A percentile compares a stretch with the other conserved stretches of the same genome.
phyloP scores from a whole-genome alignment of 2,888 invertebrate species.

The Drosophila limbata region DNA sequence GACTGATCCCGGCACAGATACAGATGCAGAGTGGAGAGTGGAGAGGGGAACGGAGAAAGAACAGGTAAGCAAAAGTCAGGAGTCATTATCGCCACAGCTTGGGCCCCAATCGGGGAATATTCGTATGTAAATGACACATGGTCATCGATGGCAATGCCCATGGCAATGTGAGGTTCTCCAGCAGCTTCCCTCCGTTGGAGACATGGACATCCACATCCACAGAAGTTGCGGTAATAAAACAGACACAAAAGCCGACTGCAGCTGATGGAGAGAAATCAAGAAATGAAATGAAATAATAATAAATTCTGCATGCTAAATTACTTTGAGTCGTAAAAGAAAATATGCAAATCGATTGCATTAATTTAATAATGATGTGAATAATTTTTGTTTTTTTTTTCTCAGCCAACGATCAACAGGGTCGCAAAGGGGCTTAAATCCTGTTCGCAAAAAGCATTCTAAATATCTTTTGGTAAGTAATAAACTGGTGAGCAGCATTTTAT shows the following conservation, averaged over 20 bases:
- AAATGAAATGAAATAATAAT: constrained; percentile 77
- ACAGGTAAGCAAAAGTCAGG: constrained; percentile 58
- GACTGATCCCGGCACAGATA: constrained; percentile 70
- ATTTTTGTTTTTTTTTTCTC: constrained; percentile 51
- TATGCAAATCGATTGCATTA: constrained; percentile 80
- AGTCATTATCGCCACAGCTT: constrained; percentile 39
- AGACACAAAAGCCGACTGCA: constrained; percentile 60
- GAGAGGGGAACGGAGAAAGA: neutral
- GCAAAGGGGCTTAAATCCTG: constrained; percentile 8
- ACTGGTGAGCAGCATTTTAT: neutral
- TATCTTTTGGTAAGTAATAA: neutral
- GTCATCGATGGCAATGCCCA: constrained; percentile 31
- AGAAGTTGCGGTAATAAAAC: constrained; percentile 62
- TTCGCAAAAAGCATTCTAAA: neutral
- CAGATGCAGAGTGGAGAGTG: neutral
- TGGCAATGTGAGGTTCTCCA: neutral
- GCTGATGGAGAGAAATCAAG: constrained; percentile 76
- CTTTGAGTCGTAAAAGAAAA: constrained; percentile 75
- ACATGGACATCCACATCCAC: constrained; percentile 7
- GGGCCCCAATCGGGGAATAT: neutral
- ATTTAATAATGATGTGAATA: constrained; percentile 77
- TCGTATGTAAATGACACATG: constrained; percentile 60
- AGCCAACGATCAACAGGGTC: constrained; percentile 22
- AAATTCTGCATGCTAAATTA: constrained; percentile 81
- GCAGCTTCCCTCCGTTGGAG: constrained; percentile 13